Percentiles rank a stretch among this genome's conserved stretches.
phyloP scores from a whole-genome alignment of 2,888 invertebrate species.

The Oscheius sp. region DNA sequence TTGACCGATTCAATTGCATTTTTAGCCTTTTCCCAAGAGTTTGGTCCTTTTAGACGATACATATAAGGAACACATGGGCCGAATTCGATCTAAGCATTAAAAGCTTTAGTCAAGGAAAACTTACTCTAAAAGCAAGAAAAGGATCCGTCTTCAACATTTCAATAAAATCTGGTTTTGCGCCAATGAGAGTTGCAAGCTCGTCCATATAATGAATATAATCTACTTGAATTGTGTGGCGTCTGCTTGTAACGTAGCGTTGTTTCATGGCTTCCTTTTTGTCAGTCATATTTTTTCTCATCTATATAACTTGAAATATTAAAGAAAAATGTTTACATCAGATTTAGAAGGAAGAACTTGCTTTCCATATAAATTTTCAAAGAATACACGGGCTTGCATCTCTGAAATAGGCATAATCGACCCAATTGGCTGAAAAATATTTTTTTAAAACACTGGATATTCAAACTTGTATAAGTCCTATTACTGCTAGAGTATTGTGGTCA shows the following conservation, averaged over 20 bases:
- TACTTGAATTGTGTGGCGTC: conserved; percentile 72
- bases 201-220: conserved; percentile 71
- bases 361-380: conserved; percentile 58
- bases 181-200: conserved; percentile 70
- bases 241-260: conserved; percentile 55
- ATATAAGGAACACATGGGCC: conserved; percentile 47
- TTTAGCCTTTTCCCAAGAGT: conserved; percentile 71
- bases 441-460: not conserved
- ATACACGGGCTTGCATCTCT: conserved; percentile 73
- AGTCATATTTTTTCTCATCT: conserved; percentile 70
- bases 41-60: conserved; percentile 67
- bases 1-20: conserved; percentile 34
- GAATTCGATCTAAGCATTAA: conserved; percentile 28
- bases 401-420: conserved; percentile 73
- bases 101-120: not conserved
- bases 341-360: conserved; percentile 7
- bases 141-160: conserved; percentile 16
- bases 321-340: not conserved
- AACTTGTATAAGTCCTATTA: conserved; percentile 71
- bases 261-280: conserved; percentile 64
- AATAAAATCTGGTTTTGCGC: conserved; percentile 6
- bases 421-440: conserved; percentile 40
- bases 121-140: conserved; percentile 3
- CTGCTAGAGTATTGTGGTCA: conserved; percentile 72
- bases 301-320: not conserved